Conservation (phyloP, 2,888 invertebrate species). For the Chironomus tentans region DNA sequence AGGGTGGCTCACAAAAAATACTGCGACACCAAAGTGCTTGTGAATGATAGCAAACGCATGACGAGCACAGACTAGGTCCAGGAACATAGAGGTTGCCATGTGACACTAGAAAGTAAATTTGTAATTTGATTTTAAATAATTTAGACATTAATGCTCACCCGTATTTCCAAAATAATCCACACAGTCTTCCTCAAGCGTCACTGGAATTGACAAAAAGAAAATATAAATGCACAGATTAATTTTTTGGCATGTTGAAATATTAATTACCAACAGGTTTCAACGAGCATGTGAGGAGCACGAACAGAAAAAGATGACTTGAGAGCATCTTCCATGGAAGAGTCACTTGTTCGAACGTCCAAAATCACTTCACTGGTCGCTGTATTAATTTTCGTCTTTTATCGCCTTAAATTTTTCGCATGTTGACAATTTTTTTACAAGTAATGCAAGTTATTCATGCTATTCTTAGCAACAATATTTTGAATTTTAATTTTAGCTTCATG, state of each 20-base stretch:
- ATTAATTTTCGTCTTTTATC: background rate
- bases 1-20: constrained; percentile 15
- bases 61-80: constrained; percentile 2
- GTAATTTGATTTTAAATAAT: background rate
- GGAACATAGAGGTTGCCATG: constrained; percentile 12
- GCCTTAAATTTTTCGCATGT: background rate
- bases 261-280: background rate
- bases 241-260: background rate
- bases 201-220: background rate
- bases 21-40: background rate
- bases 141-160: background rate
- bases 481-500: background rate
- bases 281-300: background rate
- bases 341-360: background rate
- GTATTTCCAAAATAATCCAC: background rate
- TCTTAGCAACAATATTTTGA: background rate
- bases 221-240: background rate
- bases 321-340: too few species aligned
- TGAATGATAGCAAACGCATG: constrained; percentile 9
- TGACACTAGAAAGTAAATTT: background rate
- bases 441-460: background rate
- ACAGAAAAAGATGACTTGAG: background rate
- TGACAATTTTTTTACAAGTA: background rate
- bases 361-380: background rate
- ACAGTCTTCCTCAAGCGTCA: constrained; percentile 5